Base-by-base conservation (phyloP, 2,888 invertebrate species). In the Rotaria magnacalcarata region DNA sequence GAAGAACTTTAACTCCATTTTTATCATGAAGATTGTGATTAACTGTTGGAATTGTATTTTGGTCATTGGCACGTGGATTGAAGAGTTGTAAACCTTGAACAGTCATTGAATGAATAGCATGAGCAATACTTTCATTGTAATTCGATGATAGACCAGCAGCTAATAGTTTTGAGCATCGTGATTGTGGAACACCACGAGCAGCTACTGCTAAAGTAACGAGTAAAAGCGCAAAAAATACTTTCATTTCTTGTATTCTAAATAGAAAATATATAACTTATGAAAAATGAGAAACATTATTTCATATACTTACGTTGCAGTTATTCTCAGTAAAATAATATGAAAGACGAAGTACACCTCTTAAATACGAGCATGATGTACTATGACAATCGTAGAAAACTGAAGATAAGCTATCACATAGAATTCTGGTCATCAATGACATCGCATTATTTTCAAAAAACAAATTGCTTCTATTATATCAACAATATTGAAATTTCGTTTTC, bases 91-190 rank as follows among this genome's bases (percentile, higher is more conserved):
- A 87, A 10, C 88, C 89, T 52, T 88, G 87, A 11, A 89, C 88
- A 0, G 89, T 89, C 88, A 89, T 88, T 10, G 89, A 89, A 87
- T 89, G 89, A n/a, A 89, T 88, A 14, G 89, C 89, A 80, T 89
- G 89, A 2, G 88, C 89, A 16, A 89, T 88, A 10, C 89, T 89
- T 86, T 89, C 89, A 67, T 89, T 89, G 86, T 88, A 89, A 21
- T 87, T 88, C 4, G 85, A 4, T 5, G 89, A 88, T 19, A 89
- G 58, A 7, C 88, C 88, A 8, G 47, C 43, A 47, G 43, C 47
- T 47, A 80, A 80, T 47, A 47, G n/a, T 2, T n/a, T 47, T 47
- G 43, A 24, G 47, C 80, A 80, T 80, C 80, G 67, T 67, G 67
- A 34, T 16, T 34, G 34, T 16, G 67, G 19, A 34, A 67, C 24